Percentiles rank a stretch among this genome's conserved stretches.
These are phyloP conservation scores for Synanthedon andrenaeformis DNA, from an alignment of 2,888 invertebrate species.

Conservation along the genomic window DNA sequence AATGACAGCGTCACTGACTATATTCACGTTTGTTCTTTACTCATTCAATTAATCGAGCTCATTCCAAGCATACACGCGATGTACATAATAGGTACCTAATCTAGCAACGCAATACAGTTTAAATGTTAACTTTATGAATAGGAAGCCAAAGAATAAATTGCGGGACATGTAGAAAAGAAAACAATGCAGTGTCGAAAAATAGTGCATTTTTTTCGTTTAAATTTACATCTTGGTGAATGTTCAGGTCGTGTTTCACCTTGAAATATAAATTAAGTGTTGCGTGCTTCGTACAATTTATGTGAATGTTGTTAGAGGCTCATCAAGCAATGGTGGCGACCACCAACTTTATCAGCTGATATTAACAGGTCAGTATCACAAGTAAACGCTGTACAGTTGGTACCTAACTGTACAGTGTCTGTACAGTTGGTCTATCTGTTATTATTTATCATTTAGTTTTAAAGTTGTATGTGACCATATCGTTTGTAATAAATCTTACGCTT, in stretches of 20 bases:
- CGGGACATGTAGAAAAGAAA: neutral
- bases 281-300: neutral
- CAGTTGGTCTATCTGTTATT: too few species aligned
- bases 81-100: neutral
- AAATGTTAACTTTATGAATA: constrained; percentile 1
- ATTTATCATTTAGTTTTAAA: too few species aligned
- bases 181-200: neutral
- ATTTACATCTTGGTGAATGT: neutral
- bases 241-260: neutral
- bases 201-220: neutral
- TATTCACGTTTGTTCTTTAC: constrained; percentile 12
- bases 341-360: neutral
- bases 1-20: constrained; percentile 16
- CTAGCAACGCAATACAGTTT: constrained; percentile 7
- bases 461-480: too few species aligned
- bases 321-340: neutral
- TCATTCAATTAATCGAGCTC: constrained; percentile 12
- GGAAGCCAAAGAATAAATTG: neutral
- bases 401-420: too few species aligned
- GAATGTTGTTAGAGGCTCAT: neutral
- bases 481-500: too few species aligned
- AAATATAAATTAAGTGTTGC: neutral
- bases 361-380: neutral
- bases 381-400: too few species aligned
- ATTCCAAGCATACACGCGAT: constrained; percentile 4